These are phyloP conservation scores for Eulimnadia texana DNA, from an alignment of 1,140 invertebrate species.

Conservation along the genomic window DNA sequence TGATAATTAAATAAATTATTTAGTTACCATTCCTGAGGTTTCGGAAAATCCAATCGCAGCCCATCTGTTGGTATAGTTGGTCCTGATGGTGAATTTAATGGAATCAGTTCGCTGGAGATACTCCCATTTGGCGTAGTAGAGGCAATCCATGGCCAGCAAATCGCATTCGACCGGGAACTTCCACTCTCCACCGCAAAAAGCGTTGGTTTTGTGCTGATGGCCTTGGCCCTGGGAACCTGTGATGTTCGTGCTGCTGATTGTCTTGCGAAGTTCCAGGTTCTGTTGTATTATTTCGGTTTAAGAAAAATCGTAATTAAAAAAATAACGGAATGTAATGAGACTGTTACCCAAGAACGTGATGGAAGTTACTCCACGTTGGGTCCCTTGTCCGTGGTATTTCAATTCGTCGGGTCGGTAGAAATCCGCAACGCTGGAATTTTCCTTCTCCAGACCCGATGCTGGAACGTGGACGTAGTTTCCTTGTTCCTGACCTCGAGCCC, in stretches of 20 bases:
- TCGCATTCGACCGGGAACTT: slow-evolving; percentile 55
- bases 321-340: no score
- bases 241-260: neutral
- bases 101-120: slow-evolving; percentile 58
- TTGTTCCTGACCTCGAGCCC: slow-evolving; percentile 72
- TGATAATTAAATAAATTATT: no score
- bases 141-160: slow-evolving; percentile 48
- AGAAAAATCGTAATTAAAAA: neutral
- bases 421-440: slow-evolving; percentile 44
- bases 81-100: slow-evolving; percentile 73
- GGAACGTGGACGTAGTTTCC: slow-evolving; percentile 57
- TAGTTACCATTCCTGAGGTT: slow-evolving; percentile 61
- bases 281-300: neutral
- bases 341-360: slow-evolving; percentile 80
- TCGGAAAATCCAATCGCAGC: slow-evolving; percentile 86
- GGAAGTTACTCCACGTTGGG: slow-evolving; percentile 54
- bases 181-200: slow-evolving; percentile 55
- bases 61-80: slow-evolving; percentile 67
- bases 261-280: neutral
- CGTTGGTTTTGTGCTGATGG: slow-evolving; percentile 12
- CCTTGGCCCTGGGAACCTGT: slow-evolving; percentile 8
- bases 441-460: slow-evolving; percentile 48
- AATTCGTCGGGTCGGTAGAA: slow-evolving; percentile 80
- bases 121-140: slow-evolving; percentile 72
- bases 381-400: slow-evolving; percentile 81